Evolutionary conservation across 2,113 vertebrate species (phyloP), one percentile per base, ranked within the genome.

Genomic region (Gymnogyps californianus): DNA sequence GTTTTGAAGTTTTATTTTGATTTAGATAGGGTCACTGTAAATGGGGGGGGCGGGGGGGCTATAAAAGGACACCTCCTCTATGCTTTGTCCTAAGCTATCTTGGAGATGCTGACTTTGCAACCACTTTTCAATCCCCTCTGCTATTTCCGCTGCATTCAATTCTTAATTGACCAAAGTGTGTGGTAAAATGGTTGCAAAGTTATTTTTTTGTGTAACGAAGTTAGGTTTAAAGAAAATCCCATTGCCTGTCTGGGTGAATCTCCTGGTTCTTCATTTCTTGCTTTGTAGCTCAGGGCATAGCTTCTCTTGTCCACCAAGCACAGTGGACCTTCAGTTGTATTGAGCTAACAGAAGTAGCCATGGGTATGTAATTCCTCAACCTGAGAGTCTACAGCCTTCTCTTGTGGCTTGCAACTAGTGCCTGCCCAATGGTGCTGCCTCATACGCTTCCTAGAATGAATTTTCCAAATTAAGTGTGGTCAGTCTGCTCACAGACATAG

Each of bases 331-430:
- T 18, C 51, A 58, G 18, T 38, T 36, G 10, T 9, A 9, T 2
- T 15, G 65, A 64, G 24, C 5, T 22, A 26, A 24, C 12, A 55
- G 42, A 51, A 69, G 21, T 1, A 51, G 38, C 44, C 44, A 14
- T 13, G 16, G 14, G 9, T 9, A 13, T 2, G 4, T 5, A 18
- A 83, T 28, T 4, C 16, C 36, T 78, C 84, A 61, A 2, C 18
- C 9, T 26, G 16, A 46, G 57, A 34, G 11, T 3, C 12, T 46
- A 13, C 34, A 29, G 11, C 40, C 34, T 79, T 67, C 15, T 42
- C 36, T 6, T 9, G 8, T 11, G 26, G 26, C 5, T 62, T 38
- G 34, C n/a, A 16, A 2, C 8, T 3, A 0, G 6, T 15, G 7
- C 14, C 55, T 40, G 22, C 42, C 36, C 57, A 34, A 2, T 5